phyloP scores from a whole-genome alignment of 2,113 vertebrate genomes.

The Channa argus region DNA sequence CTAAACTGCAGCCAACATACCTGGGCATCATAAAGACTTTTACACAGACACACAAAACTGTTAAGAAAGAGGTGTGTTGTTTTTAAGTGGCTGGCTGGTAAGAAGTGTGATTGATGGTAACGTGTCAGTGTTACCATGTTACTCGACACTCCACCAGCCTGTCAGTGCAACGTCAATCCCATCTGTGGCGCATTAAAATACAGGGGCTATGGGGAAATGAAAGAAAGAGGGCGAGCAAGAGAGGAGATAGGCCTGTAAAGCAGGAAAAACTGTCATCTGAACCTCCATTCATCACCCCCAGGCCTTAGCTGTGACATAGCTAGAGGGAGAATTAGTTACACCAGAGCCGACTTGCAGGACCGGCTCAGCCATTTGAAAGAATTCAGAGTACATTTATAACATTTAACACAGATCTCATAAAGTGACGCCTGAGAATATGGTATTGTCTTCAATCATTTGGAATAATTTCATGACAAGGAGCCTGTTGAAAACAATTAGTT shows the following conservation, averaged over 20 bases:
- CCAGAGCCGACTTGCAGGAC: conserved; percentile 19
- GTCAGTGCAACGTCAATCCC: conserved; percentile 71
- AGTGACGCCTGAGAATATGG: conserved; percentile 7
- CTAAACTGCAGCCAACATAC: conserved; percentile 33
- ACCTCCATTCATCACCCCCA: conserved; percentile 61
- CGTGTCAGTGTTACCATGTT: conserved; percentile 64
- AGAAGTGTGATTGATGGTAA: conserved; percentile 72
- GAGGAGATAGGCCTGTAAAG: conserved; percentile 53
- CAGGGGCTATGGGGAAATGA: conserved; percentile 44
- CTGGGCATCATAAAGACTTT: conserved; percentile 37
- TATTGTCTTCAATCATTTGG: conserved; percentile 4
- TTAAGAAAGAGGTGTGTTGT: conserved; percentile 51
- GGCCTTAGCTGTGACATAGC: conserved; percentile 49
- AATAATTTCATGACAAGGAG: neutral
- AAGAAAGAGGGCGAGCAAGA: conserved; percentile 2
- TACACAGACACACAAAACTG: neutral
- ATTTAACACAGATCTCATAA: conserved; percentile 17
- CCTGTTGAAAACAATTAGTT: neutral
- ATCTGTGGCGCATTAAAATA: conserved; percentile 74
- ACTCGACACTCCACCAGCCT: conserved; percentile 72
- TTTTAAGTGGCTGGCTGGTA: conserved; percentile 58
- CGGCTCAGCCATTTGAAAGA: conserved; percentile 23
- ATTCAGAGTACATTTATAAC: conserved; percentile 3
- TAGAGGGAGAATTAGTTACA: conserved; percentile 53
- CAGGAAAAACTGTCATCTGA: conserved; percentile 69